Evolutionary conservation across 1,140 invertebrate genomes (phyloP), one percentile per base, ranked within the genome.

Genomic region (Dryas iulia): DNA sequence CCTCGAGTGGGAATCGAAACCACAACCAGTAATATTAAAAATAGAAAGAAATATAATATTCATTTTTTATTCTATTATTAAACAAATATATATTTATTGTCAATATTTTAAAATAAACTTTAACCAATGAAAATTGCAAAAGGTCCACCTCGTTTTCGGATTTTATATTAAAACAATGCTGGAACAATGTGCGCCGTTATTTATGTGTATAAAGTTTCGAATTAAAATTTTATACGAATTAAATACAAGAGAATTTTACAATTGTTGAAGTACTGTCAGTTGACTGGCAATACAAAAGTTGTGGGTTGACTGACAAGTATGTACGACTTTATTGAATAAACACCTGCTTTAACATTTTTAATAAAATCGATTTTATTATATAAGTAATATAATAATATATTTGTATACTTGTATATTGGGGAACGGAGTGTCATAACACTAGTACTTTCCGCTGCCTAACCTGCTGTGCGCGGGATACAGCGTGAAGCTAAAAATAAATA

Each of bases 131-230:
- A 35, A 14, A 6, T 35, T 35, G 12, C 4, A 35, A n/a, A 35
- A 35, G 12, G 33, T 35, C n/a, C 14, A 0, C 30, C 12, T 14
- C 52, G 21, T 54, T 30, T 56, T 30, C 24, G 18, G 7, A n/a
- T 52, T 58, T 66, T 21, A 59, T 59, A 59, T 59, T 66, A 65
- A 66, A 66, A 66, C 57, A 59, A 33, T 59, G 31, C 18, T 23
- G 56, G 25, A 59, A 66, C 64, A 66, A 28, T 59, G 39, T 59
- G 64, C 18, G 14, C 12, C 25, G 35, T 66, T 66, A 66, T 66
- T 66, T 66, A 66, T 66, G 35, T 14, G 56, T 33, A 35, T 30
- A 59, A 66, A 66, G 25, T 66, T 52, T 21, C 4, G 14, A 59
- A 59, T 59, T 59, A 59, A 59, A 59, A 59, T 59, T 59, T 26